phyloP scores from a whole-genome alignment of 35 echinoderm and acorn worm species.

The Patiria miniata region DNA sequence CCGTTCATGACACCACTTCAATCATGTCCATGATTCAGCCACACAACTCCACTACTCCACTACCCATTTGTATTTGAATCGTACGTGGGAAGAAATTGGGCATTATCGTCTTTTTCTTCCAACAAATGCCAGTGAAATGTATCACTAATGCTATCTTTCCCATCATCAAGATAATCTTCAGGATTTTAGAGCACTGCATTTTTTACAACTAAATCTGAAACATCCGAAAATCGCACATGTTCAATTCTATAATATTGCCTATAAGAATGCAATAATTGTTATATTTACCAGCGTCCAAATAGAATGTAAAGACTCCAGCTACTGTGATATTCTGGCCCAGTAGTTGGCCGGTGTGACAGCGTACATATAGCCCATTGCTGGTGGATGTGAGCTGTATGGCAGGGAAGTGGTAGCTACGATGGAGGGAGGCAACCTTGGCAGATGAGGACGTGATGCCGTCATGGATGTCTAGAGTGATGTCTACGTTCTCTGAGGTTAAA shows the following conservation, averaged over 20 bases:
- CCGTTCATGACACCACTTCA: too few relatives aligned
- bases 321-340: not conserved
- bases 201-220: too few relatives aligned
- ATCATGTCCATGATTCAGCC: too few relatives aligned
- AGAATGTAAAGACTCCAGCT: conserved; percentile 33
- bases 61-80: too few relatives aligned
- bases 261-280: not conserved
- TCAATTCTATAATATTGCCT: not conserved
- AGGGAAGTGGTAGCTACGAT: not conserved
- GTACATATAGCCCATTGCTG: conserved; percentile 19
- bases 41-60: too few relatives aligned
- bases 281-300: conserved; percentile 9
- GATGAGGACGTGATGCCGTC: conserved; percentile 28
- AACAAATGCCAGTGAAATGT: too few relatives aligned
- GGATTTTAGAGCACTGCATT: too few relatives aligned
- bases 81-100: too few relatives aligned
- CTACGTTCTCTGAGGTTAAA: not conserved
- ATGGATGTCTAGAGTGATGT: conserved; percentile 17
- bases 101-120: too few relatives aligned
- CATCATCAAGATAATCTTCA: too few relatives aligned
- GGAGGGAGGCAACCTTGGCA: not conserved
- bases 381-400: not conserved
- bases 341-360: not conserved
- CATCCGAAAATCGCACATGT: not conserved
- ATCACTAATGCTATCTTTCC: too few relatives aligned